These are phyloP conservation scores for Tenthredo notha DNA, from an alignment of 2,888 invertebrate genomes.

Conservation along the genomic window DNA sequence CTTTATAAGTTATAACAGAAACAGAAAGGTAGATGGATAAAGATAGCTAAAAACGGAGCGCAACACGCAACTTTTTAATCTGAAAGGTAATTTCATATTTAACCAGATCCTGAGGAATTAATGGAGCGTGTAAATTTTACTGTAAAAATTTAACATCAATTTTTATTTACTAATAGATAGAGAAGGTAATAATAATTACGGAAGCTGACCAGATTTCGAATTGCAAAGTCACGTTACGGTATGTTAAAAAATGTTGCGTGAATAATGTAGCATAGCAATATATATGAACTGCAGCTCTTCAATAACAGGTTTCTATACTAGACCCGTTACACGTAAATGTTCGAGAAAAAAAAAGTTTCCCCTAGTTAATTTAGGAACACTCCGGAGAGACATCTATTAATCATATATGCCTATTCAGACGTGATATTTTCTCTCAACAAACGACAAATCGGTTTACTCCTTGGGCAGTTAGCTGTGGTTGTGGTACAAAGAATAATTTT, in stretches of 20 bases:
- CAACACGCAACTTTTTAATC: background rate
- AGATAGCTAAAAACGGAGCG: background rate
- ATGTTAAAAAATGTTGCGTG: background rate
- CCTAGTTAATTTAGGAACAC: background rate
- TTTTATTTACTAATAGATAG: background rate
- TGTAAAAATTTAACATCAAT: background rate
- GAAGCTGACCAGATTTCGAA: background rate
- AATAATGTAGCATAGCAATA: background rate
- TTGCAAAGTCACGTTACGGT: background rate
- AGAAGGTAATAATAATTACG: background rate
- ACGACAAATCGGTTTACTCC: background rate
- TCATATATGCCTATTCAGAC: background rate
- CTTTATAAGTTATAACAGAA: background rate
- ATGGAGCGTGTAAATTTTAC: slow-evolving; percentile 25
- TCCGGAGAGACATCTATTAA: slow-evolving; percentile 7
- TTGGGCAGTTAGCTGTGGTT: slow-evolving; percentile 10
- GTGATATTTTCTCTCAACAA: background rate
- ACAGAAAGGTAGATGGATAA: background rate
- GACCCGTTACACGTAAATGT: background rate
- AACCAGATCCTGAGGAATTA: background rate
- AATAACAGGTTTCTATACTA: background rate
- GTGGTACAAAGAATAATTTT: background rate
- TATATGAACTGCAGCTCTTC: background rate
- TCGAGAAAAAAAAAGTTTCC: too few species aligned
- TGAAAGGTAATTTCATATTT: background rate